These are phyloP conservation scores for Neodon shergylaensis DNA, from an alignment of 2,113 vertebrate species.

Conservation along the genomic window DNA sequence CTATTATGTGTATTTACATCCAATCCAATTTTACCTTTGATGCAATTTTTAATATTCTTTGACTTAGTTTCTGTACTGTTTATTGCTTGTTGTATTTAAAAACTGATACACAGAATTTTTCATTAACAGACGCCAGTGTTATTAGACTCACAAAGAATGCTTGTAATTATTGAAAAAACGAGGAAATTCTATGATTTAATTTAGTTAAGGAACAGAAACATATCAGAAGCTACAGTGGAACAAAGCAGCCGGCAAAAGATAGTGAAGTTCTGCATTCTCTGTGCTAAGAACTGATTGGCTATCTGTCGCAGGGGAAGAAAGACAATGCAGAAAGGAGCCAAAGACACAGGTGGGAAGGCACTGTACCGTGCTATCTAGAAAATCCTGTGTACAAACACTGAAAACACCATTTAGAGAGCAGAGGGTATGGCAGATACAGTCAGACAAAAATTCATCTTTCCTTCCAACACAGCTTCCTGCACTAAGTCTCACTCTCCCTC, in stretches of 20 bases:
- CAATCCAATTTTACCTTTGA: neutral
- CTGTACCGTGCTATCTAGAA: neutral
- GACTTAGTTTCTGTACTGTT: neutral
- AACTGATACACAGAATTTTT: neutral
- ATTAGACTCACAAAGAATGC: neutral
- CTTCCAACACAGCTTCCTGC: neutral
- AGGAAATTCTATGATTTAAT: neutral
- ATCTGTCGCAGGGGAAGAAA: neutral
- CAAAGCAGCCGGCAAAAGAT: neutral
- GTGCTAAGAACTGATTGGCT: neutral
- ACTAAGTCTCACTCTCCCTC: neutral
- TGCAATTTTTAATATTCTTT: constrained; percentile 4
- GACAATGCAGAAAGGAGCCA: neutral
- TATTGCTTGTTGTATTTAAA: neutral
- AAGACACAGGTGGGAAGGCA: neutral
- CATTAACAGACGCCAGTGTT: neutral
- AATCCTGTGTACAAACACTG: neutral
- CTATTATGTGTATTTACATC: neutral
- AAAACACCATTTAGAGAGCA: neutral
- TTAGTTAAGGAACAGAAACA: neutral
- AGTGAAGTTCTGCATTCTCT: neutral
- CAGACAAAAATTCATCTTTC: neutral
- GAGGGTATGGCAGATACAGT: neutral
- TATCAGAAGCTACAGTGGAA: neutral
- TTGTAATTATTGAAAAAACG: neutral